phyloP scores from a whole-genome alignment of 2,888 invertebrate genomes.

The Acrocyrtus sp. region DNA sequence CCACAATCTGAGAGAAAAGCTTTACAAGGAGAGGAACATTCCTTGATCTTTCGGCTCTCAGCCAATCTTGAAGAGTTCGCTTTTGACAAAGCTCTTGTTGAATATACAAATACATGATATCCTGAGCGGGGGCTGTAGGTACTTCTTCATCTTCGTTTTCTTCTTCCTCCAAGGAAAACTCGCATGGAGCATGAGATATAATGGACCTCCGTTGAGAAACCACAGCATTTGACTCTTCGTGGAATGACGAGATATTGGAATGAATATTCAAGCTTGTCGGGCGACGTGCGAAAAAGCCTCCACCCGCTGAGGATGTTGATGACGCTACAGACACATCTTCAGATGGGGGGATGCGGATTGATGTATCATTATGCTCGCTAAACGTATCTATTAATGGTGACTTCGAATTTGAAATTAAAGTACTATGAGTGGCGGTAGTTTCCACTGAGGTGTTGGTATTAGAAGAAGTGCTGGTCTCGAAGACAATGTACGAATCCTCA shows the following conservation, averaged over 20 bases:
- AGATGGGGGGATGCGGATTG: conserved; percentile 36
- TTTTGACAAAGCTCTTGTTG: conserved; percentile 96
- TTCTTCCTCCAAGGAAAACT: conserved; percentile 37
- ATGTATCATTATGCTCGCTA: conserved; percentile 16
- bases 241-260: conserved; percentile 43
- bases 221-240: conserved; percentile 6
- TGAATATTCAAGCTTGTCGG: conserved; percentile 57
- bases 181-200: background rate
- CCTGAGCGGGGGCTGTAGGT: background rate
- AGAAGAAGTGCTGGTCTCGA: conserved; percentile 64
- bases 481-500: conserved; percentile 69
- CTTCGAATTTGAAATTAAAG: conserved; percentile 3
- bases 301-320: conserved; percentile 24
- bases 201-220: conserved; percentile 2
- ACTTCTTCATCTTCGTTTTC: conserved; percentile 34
- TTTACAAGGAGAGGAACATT: conserved; percentile 69
- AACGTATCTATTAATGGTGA: background rate
- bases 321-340: conserved; percentile 41
- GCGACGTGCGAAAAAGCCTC: conserved; percentile 54
- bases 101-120: conserved; percentile 78
- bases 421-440: background rate
- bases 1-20: conserved; percentile 90
- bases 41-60: conserved; percentile 70
- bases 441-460: conserved; percentile 5
- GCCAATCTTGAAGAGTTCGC: conserved; percentile 92